phyloP scores from a whole-genome alignment of 2,888 invertebrate genomes.

The Ichneumoninae sp. region DNA sequence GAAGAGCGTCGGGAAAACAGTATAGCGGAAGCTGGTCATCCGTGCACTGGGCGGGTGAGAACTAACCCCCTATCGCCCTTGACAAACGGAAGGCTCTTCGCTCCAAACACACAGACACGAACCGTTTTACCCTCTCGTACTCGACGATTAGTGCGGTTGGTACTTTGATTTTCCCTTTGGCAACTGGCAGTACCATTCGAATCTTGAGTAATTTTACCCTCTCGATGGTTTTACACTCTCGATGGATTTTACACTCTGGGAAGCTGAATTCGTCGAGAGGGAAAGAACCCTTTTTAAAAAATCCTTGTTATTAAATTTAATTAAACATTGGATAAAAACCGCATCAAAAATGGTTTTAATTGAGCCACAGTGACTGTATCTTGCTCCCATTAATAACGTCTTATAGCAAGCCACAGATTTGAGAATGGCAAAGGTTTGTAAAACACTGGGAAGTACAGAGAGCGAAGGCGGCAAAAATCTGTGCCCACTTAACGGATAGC shows the following conservation, averaged over 20 bases:
- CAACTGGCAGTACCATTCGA: not conserved
- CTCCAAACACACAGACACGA: conserved; percentile 40
- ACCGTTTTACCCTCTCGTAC: conserved; percentile 10
- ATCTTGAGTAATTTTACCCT: not conserved
- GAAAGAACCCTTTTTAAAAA: not conserved
- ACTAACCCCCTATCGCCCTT: conserved; percentile 55
- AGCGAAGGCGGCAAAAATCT: conserved; percentile 52
- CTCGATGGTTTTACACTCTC: not conserved
- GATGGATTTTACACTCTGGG: too few relatives aligned
- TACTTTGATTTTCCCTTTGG: not conserved
- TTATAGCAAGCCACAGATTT: conserved; percentile 36
- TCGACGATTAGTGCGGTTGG: conserved; percentile 33
- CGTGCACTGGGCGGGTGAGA: conserved; percentile 51
- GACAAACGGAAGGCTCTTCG: conserved; percentile 36
- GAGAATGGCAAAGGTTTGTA: conserved; percentile 51
- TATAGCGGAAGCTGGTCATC: conserved; percentile 43
- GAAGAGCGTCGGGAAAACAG: conserved; percentile 23
- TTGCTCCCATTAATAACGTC: not conserved
- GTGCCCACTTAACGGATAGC: conserved; percentile 64
- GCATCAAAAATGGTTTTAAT: not conserved
- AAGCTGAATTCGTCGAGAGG: not conserved
- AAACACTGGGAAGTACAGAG: conserved; percentile 39
- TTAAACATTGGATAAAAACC: not conserved
- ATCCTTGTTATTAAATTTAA: too few relatives aligned
- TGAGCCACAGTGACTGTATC: not conserved